Base-by-base conservation (phyloP, 2,888 invertebrate species). In the Drosophila mimica region DNA sequence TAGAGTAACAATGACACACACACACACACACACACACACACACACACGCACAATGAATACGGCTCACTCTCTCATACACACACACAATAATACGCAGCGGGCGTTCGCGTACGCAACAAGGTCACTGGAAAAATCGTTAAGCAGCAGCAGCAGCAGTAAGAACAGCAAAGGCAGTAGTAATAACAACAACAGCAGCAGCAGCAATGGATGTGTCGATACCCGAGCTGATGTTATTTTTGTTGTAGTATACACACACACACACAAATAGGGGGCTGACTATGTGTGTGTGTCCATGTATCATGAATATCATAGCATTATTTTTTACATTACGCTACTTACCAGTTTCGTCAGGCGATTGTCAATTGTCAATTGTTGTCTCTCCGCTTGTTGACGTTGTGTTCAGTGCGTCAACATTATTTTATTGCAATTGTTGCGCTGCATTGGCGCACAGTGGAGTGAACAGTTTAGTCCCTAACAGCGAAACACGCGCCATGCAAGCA, bases 61-160 rank as follows among this genome's bases (percentile, higher is more conserved):
- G 66, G 31, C 30, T 60, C 46, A 60, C 58, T 69, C 76, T 8
- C 25, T 46, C 15, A 25, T 25, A 64, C 46, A 64, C 52, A 68
- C 30, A 52, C 63, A 68, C 65, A 53, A 62, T 64, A 75, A 62
- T 70, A 76, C 74, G 77, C 80, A 83, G 88, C 80, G 82, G 82
- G 75, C 82, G 70, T 59, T 70, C 74, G 88, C 82, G 88, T 90
- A 92, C 91, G 91, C 92, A 93, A 92, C 93, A 93, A 93, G 93
- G 93, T 93, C 93, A 93, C 91, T 92, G 93, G 92, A 93, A 93
- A 92, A 92, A 92, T 92, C 92, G 92, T 92, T 91, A 92, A 90
- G 79, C 78, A 91, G 89, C 82, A 82, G 61, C 69, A 68, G 52
- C 48, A 66, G 38, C 17, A 70, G 64, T 53, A 77, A 66, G 33